These are phyloP conservation scores for Grapholita molesta DNA, from an alignment of 1,140 invertebrate genomes.

Conservation along the genomic window DNA sequence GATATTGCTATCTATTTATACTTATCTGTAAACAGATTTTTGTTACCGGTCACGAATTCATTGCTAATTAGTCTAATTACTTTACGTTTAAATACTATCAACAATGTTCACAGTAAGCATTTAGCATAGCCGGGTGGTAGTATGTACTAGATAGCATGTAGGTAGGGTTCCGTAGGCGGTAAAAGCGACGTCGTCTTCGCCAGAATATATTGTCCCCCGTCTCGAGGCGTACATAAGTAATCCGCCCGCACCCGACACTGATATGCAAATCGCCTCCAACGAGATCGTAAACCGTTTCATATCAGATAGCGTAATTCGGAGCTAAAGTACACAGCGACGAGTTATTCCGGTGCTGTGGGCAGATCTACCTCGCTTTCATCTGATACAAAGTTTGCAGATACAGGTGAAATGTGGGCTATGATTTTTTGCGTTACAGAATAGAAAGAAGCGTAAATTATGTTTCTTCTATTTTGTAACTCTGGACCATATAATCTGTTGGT, in stretches of 20 bases:
- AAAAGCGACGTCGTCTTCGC: constrained; percentile 54
- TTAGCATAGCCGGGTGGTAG: too few species aligned
- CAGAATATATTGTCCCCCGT: constrained; percentile 60
- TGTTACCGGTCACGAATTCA: neutral
- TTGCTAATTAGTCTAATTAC: neutral
- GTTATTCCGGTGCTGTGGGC: constrained; percentile 29
- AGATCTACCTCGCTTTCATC: constrained; percentile 1
- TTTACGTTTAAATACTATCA: too few species aligned
- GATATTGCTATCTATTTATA: constrained; percentile 21
- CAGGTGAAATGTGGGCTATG: constrained; percentile 25
- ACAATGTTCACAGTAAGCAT: too few species aligned
- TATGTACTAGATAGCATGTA: neutral
- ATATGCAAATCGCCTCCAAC: constrained; percentile 66
- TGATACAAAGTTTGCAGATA: neutral
- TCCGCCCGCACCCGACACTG: constrained; percentile 49
- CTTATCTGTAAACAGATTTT: neutral
- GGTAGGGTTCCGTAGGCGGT: constrained; percentile 43
- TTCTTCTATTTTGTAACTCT: neutral
- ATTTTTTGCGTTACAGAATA: neutral
- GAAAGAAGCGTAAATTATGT: neutral
- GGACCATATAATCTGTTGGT: neutral
- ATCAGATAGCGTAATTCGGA: constrained; percentile 63
- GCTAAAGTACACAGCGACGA: constrained; percentile 46
- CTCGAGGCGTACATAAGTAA: constrained; percentile 38
- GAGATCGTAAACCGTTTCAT: constrained; percentile 62